phyloP scores from a whole-genome alignment of 2,113 vertebrate genomes.

The Podarcis muralis region DNA sequence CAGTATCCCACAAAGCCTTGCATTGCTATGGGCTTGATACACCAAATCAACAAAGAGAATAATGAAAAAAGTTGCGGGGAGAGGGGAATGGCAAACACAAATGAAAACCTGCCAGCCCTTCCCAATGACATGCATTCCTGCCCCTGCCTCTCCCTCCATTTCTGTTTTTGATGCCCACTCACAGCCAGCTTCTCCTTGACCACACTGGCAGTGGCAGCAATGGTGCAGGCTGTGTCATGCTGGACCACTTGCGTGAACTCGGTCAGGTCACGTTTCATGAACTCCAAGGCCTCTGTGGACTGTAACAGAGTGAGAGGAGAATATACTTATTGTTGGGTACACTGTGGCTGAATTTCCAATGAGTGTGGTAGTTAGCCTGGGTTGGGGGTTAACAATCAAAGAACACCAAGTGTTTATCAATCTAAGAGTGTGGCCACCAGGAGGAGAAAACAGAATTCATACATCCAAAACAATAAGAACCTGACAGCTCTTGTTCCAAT shows the following conservation, averaged over 20 bases:
- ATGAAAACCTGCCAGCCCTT: background rate
- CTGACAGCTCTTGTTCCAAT: background rate
- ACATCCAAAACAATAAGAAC: background rate
- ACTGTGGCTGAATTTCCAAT: background rate
- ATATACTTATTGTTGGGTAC: fast-evolving
- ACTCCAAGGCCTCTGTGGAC: conserved; percentile 95
- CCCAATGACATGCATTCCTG: too few species aligned
- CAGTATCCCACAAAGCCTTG: background rate
- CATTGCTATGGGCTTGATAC: background rate
- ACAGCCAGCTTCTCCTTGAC: conserved; percentile 94
- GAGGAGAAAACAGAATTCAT: background rate
- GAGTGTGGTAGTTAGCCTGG: background rate
- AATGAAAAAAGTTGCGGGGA: background rate
- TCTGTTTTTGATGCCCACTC: conserved; percentile 57
- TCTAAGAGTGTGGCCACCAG: background rate
- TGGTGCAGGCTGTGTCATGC: conserved; percentile 96
- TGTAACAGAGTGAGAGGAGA: conserved; percentile 49
- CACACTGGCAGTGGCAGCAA: conserved; percentile 92
- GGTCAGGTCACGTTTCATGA: conserved; percentile 93
- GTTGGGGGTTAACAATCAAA: background rate
- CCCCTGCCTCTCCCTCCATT: too few species aligned
- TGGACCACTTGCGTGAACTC: conserved; percentile 96
- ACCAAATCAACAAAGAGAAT: background rate
- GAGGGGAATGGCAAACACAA: background rate
- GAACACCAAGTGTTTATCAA: too few species aligned